These are phyloP conservation scores for Cynaeus angustus DNA, from an alignment of 2,888 invertebrate genomes.

Conservation along the genomic window DNA sequence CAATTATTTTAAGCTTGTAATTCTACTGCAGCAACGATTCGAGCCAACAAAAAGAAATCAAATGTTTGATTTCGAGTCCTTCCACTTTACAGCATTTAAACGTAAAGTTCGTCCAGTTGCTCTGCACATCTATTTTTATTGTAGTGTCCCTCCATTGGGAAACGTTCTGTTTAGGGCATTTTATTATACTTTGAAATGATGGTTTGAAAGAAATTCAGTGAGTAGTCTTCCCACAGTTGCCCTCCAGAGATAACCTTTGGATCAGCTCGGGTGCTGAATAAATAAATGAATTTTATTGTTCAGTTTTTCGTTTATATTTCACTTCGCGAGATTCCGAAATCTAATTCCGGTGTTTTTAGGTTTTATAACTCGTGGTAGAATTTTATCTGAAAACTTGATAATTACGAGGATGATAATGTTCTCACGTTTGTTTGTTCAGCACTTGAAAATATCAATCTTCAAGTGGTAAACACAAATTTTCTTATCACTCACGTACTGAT, in stretches of 20 bases:
- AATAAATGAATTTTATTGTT: conserved; percentile 39
- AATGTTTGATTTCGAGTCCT: not conserved
- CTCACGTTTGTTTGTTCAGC: not conserved
- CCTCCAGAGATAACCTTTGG: conserved; percentile 35
- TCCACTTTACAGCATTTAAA: conserved; percentile 25
- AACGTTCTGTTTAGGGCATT: conserved; percentile 38
- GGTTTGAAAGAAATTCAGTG: conserved; percentile 34
- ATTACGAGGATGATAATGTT: not conserved
- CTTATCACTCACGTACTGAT: too few relatives aligned
- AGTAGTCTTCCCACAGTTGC: conserved; percentile 32
- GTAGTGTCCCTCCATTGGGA: conserved; percentile 35
- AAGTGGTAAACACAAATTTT: too few relatives aligned
- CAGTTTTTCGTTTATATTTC: conserved; percentile 28
- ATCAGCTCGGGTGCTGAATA: conserved; percentile 30
- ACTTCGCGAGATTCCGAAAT: conserved; percentile 13
- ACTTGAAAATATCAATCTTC: not conserved
- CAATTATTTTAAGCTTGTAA: not conserved
- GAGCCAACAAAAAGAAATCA: conserved; percentile 6
- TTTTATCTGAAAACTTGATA: not conserved
- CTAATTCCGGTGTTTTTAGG: not conserved
- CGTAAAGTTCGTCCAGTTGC: conserved; percentile 21
- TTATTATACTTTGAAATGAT: conserved; percentile 40
- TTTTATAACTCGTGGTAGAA: not conserved
- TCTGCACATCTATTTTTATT: conserved; percentile 40
- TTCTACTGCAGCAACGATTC: not conserved